These are phyloP conservation scores for Ladona fulva DNA, from an alignment of 1,140 invertebrate genomes.

Conservation along the genomic window DNA sequence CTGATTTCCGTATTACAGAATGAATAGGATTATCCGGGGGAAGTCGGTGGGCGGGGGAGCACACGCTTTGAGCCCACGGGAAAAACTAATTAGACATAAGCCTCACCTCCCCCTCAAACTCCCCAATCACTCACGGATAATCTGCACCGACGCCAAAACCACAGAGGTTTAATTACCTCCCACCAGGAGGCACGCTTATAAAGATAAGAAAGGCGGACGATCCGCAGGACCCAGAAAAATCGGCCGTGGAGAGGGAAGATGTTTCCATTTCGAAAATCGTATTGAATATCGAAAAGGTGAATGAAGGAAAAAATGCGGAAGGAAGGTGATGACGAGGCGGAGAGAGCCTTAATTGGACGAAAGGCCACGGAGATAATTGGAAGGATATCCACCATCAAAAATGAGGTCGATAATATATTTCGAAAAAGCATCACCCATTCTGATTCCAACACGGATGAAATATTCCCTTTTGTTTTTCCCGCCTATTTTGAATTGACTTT, in stretches of 20 bases:
- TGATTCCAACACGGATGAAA: background rate
- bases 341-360: background rate
- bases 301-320: background rate
- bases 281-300: slow-evolving; percentile 2
- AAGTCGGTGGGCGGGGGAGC: background rate
- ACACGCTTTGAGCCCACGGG: background rate
- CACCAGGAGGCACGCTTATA: background rate
- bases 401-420: slow-evolving; percentile 1
- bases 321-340: background rate
- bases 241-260: background rate
- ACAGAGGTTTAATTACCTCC: background rate
- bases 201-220: background rate
- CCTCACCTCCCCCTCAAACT: background rate
- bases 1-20: background rate
- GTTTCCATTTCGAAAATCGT: background rate
- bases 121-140: background rate
- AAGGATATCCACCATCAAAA: background rate
- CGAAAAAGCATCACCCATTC: background rate
- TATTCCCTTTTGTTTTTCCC: background rate
- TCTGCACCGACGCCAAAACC: background rate
- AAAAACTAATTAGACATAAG: slow-evolving; percentile 1
- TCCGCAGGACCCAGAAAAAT: background rate
- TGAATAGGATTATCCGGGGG: slow-evolving; percentile 3
- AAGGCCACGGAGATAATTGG: background rate
- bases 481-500: background rate